These are phyloP conservation scores for Eulacestoma nigropectus DNA, from an alignment of 2,113 vertebrate species.

Conservation along the genomic window DNA sequence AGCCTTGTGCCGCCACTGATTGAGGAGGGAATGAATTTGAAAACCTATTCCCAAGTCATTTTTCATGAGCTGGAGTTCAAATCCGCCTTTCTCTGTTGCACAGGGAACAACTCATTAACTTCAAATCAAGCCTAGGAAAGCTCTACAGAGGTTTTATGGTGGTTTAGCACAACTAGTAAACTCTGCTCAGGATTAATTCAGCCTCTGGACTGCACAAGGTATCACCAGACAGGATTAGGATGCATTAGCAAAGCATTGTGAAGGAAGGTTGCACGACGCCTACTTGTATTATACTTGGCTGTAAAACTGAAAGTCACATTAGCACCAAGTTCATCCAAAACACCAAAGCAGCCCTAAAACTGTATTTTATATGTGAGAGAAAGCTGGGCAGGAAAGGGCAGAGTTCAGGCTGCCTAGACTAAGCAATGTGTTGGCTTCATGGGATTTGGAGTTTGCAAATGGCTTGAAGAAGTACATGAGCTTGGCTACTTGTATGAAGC, in stretches of 20 bases:
- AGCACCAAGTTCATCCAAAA: slow-evolving; percentile 22
- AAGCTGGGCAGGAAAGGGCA: not conserved
- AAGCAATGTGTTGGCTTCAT: not conserved
- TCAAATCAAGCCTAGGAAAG: not conserved
- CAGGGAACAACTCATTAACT: not conserved
- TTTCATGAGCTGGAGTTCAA: not conserved
- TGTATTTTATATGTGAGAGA: not conserved
- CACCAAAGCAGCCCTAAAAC: not conserved
- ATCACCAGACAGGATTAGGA: slow-evolving; percentile 21
- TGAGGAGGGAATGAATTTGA: not conserved
- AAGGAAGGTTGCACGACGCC: not conserved
- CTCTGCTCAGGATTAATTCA: not conserved
- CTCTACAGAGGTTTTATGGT: not conserved
- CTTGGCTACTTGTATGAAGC: not conserved
- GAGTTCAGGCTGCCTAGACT: slow-evolving; percentile 1
- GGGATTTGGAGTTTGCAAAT: not conserved
- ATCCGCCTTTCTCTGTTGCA: not conserved
- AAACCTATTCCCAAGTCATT: not conserved
- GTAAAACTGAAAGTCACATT: not conserved
- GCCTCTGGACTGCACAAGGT: not conserved
- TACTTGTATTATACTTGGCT: slow-evolving; percentile 27
- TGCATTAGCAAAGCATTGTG: not conserved
- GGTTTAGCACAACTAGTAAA: not conserved
- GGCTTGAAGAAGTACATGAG: not conserved
- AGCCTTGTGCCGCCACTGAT: not conserved